A percentile compares a stretch with the other conserved stretches of the same genome.
phyloP scores from a whole-genome alignment of 2,888 invertebrate genomes.

The Xestia rhomboidea region DNA sequence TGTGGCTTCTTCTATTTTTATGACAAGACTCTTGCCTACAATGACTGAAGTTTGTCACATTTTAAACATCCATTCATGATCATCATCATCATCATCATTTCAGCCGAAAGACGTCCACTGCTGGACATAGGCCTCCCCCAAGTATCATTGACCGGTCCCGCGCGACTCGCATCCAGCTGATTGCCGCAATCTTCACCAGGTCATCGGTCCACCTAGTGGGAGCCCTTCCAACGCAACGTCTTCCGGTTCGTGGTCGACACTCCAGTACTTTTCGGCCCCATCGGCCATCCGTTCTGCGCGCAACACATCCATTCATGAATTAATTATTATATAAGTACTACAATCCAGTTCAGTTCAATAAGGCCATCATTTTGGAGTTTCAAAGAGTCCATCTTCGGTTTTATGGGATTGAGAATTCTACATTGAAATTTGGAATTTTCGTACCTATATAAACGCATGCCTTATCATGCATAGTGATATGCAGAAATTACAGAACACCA shows the following conservation, averaged over 20 bases:
- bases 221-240: too few species aligned
- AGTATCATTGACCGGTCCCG: too few species aligned
- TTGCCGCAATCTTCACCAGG: too few species aligned
- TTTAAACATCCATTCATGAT: neutral
- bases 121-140: too few species aligned
- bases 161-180: too few species aligned
- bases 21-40: neutral
- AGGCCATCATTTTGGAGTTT: neutral
- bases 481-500: neutral
- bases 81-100: too few species aligned
- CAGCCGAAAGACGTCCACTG: too few species aligned
- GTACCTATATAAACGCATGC: neutral
- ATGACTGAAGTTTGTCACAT: neutral
- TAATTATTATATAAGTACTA: neutral
- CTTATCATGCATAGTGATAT: neutral
- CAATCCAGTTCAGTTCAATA: neutral
- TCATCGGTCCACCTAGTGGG: too few species aligned
- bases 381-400: neutral
- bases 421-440: neutral
- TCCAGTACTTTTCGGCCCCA: too few species aligned
- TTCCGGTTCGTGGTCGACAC: too few species aligned
- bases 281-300: too few species aligned
- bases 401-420: neutral
- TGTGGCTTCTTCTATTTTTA: slow-evolving; percentile 51
- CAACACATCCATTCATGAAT: neutral